Base-by-base conservation (phyloP, 2,888 invertebrate genomes). In the Incurvaria masculella region DNA sequence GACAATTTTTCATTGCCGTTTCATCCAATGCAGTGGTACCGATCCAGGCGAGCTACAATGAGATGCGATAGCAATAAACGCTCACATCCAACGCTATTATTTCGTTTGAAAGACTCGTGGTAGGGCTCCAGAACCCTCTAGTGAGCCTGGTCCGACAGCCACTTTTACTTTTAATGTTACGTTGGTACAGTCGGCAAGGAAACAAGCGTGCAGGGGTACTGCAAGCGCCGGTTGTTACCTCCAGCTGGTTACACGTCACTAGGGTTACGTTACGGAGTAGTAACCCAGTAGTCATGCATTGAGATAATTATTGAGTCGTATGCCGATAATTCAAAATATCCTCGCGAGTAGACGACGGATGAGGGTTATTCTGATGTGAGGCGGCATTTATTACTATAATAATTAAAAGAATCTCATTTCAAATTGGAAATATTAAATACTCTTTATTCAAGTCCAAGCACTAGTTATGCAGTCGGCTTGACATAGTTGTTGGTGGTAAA, bases 321-420 rank as follows among this genome's bases (percentile, higher is more conserved):
- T 27, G 41, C 21, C 33, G 23, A 49, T 45, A 45, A 19, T 49
- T 45, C 47, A 43, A 43, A 47, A 47, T 42, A 16, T 20, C 47
- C 52, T 44, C 42, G 17, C 42, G 45, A 44, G 42, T 23, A 55
- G 53, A 52, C 56, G 51, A 50, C 52, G 33, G 11, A n/a, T n/a
- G n/a, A 53, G 55, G 49, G 52, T 45, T 49, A 56, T 49, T 49
- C 49, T 53, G 55, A 52, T 53, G 52, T 49, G n/a, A n/a, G n/a
- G n/a, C 11, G 38, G 16, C 27, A 33, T 16, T 19, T 18, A 18
- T 33, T 20, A 14, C 14, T 2, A 20, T 14, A 19, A 44, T 33
- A 27, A n/a, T 45, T 53, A 51, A 52, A 49, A 51, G 49, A 50
- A 45, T 11, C 46, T 49, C 20, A 45, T 49, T 42, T 44, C 23